These are phyloP conservation scores for Umimayanthus kanabou DNA, from an alignment of 92 coral and sea anemone genomes.

Conservation along the genomic window DNA sequence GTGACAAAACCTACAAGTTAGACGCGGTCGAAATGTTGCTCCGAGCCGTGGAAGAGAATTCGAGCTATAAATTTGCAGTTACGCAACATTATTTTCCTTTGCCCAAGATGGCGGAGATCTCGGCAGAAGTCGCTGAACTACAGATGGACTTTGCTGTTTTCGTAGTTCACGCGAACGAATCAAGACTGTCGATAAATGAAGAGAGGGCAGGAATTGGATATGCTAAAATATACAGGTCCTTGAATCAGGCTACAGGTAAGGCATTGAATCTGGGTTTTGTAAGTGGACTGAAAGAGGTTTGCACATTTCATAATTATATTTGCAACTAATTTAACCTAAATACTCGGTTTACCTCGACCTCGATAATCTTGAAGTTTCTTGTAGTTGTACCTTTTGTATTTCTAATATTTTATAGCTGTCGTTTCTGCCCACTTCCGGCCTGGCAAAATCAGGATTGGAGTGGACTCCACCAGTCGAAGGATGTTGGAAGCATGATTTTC, in stretches of 20 bases:
- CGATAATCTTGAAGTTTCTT: no score
- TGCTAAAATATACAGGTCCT: slow-evolving; percentile 49
- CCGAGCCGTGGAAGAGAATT: slow-evolving; percentile 24
- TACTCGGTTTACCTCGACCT: no score
- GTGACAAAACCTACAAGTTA: slow-evolving; percentile 69
- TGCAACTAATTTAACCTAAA: no score
- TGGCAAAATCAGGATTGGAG: no score
- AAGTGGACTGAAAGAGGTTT: no score
- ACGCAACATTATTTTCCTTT: slow-evolving; percentile 23
- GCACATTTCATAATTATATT: no score
- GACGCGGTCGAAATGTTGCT: slow-evolving; percentile 58
- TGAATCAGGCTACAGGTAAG: slow-evolving; percentile 45
- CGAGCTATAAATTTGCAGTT: not conserved
- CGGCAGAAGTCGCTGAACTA: not conserved
- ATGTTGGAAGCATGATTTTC: no score
- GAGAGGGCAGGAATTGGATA: slow-evolving; percentile 65
- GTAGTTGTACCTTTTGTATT: no score
- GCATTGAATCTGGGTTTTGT: not conserved
- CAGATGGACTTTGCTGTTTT: slow-evolving; percentile 60
- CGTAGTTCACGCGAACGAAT: slow-evolving; percentile 68
- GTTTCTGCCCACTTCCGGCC: no score
- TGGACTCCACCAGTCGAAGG: no score
- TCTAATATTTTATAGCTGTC: no score
- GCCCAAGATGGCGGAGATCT: slow-evolving; percentile 5
- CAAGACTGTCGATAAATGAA: slow-evolving; percentile 62